Evolutionary conservation across 2,888 invertebrate species (phyloP).

Genomic region (Dichetophora obliterata): DNA sequence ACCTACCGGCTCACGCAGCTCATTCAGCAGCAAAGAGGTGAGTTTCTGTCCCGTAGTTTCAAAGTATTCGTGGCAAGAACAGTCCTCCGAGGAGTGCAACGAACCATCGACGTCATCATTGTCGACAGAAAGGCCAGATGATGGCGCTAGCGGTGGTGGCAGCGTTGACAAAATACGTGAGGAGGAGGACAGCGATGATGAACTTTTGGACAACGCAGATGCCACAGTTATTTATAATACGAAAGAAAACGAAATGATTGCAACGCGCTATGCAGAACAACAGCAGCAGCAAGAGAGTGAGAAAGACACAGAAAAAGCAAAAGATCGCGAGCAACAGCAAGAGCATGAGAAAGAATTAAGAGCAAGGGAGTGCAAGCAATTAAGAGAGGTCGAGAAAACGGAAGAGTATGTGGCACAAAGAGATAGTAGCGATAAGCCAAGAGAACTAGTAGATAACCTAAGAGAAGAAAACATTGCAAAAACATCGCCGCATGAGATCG

Average conservation of each 20-base stretch:
- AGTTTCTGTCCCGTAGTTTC: conserved; percentile 85
- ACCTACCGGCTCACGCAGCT: conserved; percentile 63
- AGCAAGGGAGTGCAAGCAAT: background rate
- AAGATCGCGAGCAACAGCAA: background rate
- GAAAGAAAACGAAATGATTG: conserved; percentile 63
- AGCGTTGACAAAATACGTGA: conserved; percentile 33
- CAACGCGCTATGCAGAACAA: conserved; percentile 52
- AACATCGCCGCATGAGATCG: conserved; percentile 45
- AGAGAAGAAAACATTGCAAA: conserved; percentile 48
- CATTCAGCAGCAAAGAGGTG: conserved; percentile 74
- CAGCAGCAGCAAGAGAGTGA: conserved; percentile 39
- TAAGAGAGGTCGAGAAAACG: background rate
- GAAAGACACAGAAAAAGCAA: background rate
- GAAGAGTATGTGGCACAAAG: conserved; percentile 11
- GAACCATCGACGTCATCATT: conserved; percentile 46
- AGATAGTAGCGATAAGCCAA: background rate
- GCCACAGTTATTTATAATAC: conserved; percentile 63
- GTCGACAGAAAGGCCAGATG: no score
- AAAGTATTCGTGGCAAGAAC: conserved; percentile 83
- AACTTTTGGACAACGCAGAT: conserved; percentile 59
- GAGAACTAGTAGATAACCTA: no score
- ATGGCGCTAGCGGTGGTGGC: background rate
- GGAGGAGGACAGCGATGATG: conserved; percentile 51
- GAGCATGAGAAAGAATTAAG: conserved; percentile 9
- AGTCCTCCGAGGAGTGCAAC: conserved; percentile 70